phyloP scores from a whole-genome alignment of 2,797 vertebrate genomes.

The Peromyscus nudipes region DNA sequence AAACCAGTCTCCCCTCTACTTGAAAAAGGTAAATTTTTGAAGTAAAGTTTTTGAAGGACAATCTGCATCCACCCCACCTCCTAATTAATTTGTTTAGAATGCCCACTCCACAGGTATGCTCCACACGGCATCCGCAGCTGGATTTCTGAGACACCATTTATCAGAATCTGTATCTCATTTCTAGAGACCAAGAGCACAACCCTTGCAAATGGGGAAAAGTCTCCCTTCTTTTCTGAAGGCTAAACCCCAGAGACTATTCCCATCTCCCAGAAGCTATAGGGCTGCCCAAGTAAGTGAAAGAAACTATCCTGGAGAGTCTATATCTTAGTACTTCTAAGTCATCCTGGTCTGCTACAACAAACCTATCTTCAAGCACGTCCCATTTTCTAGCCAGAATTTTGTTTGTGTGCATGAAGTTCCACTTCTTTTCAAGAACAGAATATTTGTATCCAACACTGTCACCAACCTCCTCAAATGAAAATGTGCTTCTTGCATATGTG shows the following conservation, averaged over 20 bases:
- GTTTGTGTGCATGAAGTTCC: not conserved
- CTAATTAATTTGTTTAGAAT: not conserved
- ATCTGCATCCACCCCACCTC: not conserved
- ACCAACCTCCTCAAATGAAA: constrained; percentile 20
- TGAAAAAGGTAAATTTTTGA: not conserved
- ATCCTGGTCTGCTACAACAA: not conserved
- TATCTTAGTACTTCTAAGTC: constrained; percentile 40
- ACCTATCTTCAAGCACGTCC: not conserved
- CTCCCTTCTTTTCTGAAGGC: not conserved
- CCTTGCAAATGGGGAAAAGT: not conserved
- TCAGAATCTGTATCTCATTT: not conserved
- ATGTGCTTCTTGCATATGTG: not conserved
- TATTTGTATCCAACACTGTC: constrained; percentile 8
- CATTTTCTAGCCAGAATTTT: constrained; percentile 44
- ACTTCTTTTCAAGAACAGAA: constrained; percentile 2
- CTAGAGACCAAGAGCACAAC: not conserved
- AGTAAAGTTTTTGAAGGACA: constrained; percentile 12
- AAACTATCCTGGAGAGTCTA: not conserved
- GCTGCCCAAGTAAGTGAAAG: not conserved
- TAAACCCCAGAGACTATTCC: not conserved
- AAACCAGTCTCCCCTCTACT: not conserved
- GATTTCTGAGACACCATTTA: not conserved
- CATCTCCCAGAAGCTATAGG: not conserved
- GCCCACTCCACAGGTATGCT: not conserved
- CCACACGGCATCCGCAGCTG: not conserved